Percentiles rank a stretch among this genome's conserved stretches.
These are phyloP conservation scores for Mormyrus iriodes DNA, from an alignment of 2,113 vertebrate species.

Conservation along the genomic window DNA sequence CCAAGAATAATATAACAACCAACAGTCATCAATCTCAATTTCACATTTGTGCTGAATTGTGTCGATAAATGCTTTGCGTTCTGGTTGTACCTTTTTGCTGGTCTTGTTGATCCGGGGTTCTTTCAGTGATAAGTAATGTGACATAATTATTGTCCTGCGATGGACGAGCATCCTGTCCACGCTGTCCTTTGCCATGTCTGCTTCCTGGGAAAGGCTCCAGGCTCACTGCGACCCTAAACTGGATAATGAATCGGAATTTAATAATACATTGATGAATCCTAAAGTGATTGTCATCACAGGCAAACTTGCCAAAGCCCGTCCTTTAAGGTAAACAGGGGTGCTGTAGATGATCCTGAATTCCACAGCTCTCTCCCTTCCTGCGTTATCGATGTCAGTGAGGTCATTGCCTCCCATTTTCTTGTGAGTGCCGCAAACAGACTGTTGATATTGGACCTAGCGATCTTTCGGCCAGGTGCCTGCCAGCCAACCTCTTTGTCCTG, in stretches of 20 bases:
- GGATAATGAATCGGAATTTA: background rate
- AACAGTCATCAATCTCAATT: background rate
- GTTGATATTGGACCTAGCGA: background rate
- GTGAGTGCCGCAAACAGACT: background rate
- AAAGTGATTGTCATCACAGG: background rate
- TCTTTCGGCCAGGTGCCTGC: background rate
- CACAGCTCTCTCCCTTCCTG: background rate
- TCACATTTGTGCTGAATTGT: background rate
- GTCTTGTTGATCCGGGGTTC: background rate
- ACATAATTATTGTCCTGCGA: background rate
- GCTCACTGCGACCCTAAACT: background rate
- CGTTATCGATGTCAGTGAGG: background rate
- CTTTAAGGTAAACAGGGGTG: background rate
- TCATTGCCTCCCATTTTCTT: background rate
- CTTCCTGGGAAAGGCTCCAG: background rate
- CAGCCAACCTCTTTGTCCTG: background rate
- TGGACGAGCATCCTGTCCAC: background rate
- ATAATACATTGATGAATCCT: background rate
- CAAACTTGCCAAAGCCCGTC: background rate
- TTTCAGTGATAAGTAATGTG: background rate
- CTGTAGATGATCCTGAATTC: no score
- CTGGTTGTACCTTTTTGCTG: background rate
- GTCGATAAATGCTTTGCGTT: background rate
- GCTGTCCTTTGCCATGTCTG: background rate
- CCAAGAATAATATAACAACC: background rate